phyloP scores from a whole-genome alignment of 2,797 vertebrate species.

The Mallotus villosus region DNA sequence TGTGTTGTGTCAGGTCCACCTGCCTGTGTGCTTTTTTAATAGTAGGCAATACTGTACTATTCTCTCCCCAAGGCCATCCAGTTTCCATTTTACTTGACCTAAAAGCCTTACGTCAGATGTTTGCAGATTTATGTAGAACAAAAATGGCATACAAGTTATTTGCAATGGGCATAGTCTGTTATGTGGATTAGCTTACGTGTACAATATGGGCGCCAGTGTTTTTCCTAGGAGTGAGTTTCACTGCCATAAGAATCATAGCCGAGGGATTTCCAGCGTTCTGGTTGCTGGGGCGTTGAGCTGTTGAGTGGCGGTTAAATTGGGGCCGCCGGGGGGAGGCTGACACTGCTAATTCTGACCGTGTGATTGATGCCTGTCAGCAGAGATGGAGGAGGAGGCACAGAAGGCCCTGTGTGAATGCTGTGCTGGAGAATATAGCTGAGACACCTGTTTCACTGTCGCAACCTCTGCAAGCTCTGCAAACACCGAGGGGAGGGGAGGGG shows the following conservation, averaged over 20 bases:
- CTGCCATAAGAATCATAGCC: background rate
- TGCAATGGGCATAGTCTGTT: background rate
- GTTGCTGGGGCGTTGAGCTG: slow-evolving; percentile 1
- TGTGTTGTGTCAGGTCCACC: too few relatives aligned
- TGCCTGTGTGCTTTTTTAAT: too few relatives aligned
- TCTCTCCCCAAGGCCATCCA: background rate
- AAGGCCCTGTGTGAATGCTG: slow-evolving; percentile 21
- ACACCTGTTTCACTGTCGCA: slow-evolving; percentile 54
- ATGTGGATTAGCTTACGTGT: background rate
- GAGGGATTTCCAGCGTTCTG: background rate
- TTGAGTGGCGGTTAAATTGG: slow-evolving; percentile 45
- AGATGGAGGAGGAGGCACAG: slow-evolving; percentile 44
- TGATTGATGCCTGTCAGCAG: slow-evolving; percentile 53
- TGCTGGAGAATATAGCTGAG: slow-evolving; percentile 32
- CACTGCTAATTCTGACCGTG: slow-evolving; percentile 29
- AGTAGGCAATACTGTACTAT: background rate
- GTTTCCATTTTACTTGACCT: background rate
- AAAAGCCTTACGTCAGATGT: background rate
- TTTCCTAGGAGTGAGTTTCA: background rate
- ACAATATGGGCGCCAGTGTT: background rate
- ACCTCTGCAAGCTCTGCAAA: slow-evolving; percentile 29
- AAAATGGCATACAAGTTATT: too few relatives aligned
- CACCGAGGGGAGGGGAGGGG: slow-evolving; percentile 28
- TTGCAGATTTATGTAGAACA: too few relatives aligned
- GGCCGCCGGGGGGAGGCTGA: slow-evolving; percentile 19